A percentile compares a stretch with the other conserved stretches of the same genome.
Conservation (phyloP, 1,140 invertebrate species). For the Physella acuta region DNA sequence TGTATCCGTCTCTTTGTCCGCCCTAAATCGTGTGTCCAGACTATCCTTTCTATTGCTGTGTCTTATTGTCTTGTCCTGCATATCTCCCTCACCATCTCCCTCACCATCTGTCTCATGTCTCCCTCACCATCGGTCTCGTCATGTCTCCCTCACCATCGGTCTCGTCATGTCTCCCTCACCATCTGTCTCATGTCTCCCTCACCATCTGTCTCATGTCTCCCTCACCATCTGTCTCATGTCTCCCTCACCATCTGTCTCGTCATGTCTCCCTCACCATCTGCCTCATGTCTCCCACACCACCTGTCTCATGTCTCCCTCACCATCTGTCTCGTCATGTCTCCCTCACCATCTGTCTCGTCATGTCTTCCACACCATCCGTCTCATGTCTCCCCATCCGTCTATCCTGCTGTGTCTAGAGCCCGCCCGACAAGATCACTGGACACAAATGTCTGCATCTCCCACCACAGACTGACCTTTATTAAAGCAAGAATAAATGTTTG, state of each 20-base stretch:
- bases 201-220: not conserved
- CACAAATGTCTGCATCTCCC: no score
- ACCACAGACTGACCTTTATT: no score
- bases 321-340: not conserved
- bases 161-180: not conserved
- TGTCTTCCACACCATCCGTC: not conserved
- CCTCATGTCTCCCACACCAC: not conserved
- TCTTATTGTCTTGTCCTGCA: not conserved
- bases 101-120: not conserved
- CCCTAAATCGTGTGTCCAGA: not conserved
- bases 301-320: slow-evolving; percentile 5
- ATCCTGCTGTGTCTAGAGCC: no score
- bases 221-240: not conserved
- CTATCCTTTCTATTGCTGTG: not conserved
- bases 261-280: not conserved
- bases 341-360: not conserved
- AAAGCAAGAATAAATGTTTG: no score
- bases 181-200: not conserved
- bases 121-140: not conserved
- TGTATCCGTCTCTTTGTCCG: not conserved
- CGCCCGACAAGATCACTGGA: no score
- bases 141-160: no score
- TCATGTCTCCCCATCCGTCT: not conserved
- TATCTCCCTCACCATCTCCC: slow-evolving; percentile 12
- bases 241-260: not conserved